Conservation (phyloP, 1,140 invertebrate species). For the Scaptodrosophila lebanonensis region DNA sequence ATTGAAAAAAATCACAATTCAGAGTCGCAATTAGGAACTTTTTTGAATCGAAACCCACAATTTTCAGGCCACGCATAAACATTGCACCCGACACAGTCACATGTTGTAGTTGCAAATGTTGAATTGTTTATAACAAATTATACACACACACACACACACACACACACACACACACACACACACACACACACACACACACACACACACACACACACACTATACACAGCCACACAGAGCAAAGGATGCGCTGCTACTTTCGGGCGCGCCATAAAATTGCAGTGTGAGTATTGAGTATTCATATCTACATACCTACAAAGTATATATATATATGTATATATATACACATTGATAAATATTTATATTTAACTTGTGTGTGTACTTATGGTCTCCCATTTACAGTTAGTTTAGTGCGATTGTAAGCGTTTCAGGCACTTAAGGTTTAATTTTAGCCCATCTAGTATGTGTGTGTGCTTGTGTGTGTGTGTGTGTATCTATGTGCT, state of each 20-base stretch:
- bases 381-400: too few relatives aligned
- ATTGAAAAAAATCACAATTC: too few relatives aligned
- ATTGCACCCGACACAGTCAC: constrained; percentile 12
- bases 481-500: too few relatives aligned
- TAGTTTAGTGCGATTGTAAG: too few relatives aligned
- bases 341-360: constrained; percentile 5
- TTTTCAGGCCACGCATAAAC: neutral
- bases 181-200: neutral
- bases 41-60: neutral
- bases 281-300: neutral
- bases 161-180: constrained; percentile 6
- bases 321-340: constrained; percentile 5
- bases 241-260: too few relatives aligned
- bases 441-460: too few relatives aligned
- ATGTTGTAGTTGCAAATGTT: constrained; percentile 55
- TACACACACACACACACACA: constrained; percentile 1
- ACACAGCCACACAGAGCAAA: neutral
- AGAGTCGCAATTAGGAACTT: too few relatives aligned
- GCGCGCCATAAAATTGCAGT: neutral
- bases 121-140: constrained; percentile 45
- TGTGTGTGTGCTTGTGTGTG: too few relatives aligned
- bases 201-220: neutral
- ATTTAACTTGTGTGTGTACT: too few relatives aligned
- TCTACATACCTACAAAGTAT: constrained; percentile 1
- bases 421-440: too few relatives aligned